These are phyloP conservation scores for Ectemnius continuus DNA, from an alignment of 2,888 invertebrate species.

Conservation along the genomic window DNA sequence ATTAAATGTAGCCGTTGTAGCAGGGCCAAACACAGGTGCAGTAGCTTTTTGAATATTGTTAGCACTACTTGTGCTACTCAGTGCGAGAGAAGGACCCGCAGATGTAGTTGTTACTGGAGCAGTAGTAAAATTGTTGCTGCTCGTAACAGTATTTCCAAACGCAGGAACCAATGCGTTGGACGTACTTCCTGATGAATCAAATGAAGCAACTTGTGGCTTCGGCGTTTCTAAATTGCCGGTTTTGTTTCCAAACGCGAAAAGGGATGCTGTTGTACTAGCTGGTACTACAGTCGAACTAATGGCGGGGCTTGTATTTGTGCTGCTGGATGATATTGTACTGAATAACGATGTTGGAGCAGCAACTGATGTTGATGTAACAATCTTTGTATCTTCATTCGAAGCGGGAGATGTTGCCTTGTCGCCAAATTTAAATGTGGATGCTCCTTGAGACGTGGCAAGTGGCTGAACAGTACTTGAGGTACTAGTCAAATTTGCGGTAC, in stretches of 20 bases:
- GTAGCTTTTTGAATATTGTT: not conserved
- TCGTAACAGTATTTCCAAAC: conserved; percentile 11
- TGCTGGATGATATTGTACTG: not conserved
- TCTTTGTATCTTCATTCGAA: not conserved
- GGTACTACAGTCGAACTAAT: not conserved
- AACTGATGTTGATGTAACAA: not conserved
- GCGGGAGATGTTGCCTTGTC: not conserved
- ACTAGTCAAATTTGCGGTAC: not conserved
- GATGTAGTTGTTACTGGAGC: conserved; percentile 10
- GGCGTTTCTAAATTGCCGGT: not conserved
- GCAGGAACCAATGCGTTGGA: conserved; percentile 7
- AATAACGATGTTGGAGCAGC: not conserved
- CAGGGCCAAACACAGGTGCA: conserved; percentile 16
- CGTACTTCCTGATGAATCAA: not conserved
- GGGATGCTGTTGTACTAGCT: not conserved
- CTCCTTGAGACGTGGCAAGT: not conserved
- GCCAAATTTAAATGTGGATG: not conserved
- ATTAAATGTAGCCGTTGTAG: conserved; percentile 29
- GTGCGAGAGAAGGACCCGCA: too few species aligned
- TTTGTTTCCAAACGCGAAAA: conserved; percentile 38
- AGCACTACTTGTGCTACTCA: conserved; percentile 6
- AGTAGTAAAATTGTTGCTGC: conserved; percentile 11
- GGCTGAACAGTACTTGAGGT: not conserved
- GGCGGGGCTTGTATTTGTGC: not conserved
- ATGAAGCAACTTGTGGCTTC: conserved; percentile 28